These are phyloP conservation scores for Drosophila miranda DNA, from an alignment of 1,140 invertebrate species.

Conservation along the genomic window DNA sequence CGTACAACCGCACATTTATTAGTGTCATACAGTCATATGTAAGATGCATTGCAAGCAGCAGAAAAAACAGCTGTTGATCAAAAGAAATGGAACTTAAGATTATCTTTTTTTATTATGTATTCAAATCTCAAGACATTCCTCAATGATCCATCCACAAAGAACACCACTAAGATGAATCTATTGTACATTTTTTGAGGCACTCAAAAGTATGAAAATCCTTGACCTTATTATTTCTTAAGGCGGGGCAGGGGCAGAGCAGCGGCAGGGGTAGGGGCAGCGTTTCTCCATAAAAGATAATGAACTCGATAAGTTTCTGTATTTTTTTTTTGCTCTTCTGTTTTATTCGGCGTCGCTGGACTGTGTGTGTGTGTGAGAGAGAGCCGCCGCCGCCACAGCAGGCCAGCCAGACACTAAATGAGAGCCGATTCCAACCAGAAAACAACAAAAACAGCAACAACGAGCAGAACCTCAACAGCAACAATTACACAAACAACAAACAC, in stretches of 20 bases:
- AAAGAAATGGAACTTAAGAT: no score
- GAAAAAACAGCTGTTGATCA: no score
- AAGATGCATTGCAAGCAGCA: not conserved
- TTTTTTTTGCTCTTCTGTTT: conserved; percentile 23
- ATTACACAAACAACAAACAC: conserved; percentile 21
- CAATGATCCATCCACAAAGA: not conserved
- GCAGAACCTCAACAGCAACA: conserved; percentile 4
- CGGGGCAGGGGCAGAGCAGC: not conserved
- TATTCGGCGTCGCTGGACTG: conserved; percentile 10
- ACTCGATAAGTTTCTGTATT: conserved; percentile 64
- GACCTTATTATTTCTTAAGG: conserved; percentile 53
- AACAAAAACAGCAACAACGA: conserved; percentile 8
- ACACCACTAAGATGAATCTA: conserved; percentile 1
- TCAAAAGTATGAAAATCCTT: conserved; percentile 63
- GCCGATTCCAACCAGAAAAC: conserved; percentile 34
- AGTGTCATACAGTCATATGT: no score
- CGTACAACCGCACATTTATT: no score
- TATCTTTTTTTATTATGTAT: no score
- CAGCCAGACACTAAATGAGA: conserved; percentile 29
- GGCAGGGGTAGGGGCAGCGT: no score
- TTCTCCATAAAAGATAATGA: conserved; percentile 58
- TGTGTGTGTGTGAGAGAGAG: conserved; percentile 26
- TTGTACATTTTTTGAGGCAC: conserved; percentile 13
- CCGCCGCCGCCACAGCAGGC: no score
- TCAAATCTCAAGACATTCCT: no score